Conservation (phyloP, 2,888 invertebrate species). For the Carpatolechia fugitivella region DNA sequence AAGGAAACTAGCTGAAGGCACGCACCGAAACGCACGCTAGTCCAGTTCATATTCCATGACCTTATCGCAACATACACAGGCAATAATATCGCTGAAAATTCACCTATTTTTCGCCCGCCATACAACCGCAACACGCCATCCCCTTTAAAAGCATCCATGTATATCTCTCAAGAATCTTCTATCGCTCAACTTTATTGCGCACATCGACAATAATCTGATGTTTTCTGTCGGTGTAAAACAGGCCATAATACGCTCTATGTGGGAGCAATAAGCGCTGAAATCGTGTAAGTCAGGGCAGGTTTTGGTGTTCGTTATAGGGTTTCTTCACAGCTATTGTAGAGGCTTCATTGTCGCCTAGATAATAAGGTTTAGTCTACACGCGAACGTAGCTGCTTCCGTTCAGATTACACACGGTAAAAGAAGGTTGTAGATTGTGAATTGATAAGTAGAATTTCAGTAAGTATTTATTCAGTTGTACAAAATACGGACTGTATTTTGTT, state of each 20-base stretch:
- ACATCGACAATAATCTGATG: constrained; percentile 44
- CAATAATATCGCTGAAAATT: constrained; percentile 25
- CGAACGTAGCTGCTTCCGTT: constrained; percentile 21
- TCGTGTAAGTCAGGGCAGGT: constrained; percentile 30
- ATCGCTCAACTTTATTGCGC: constrained; percentile 31
- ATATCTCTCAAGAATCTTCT: constrained; percentile 14
- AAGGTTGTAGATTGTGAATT: background rate
- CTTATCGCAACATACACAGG: constrained; percentile 20
- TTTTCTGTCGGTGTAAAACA: constrained; percentile 25
- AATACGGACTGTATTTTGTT: no score
- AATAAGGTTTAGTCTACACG: constrained; percentile 39
- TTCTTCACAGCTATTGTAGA: constrained; percentile 51
- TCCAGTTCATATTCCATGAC: constrained; percentile 45
- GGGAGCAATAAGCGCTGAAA: constrained; percentile 36
- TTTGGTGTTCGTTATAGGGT: constrained; percentile 47
- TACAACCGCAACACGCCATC: constrained; percentile 18
- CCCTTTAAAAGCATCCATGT: constrained; percentile 28
- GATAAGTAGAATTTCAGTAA: background rate
- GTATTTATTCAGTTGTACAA: no score
- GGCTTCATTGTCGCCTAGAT: constrained; percentile 57
- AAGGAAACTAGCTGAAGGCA: constrained; percentile 68
- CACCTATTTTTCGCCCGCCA: constrained; percentile 29
- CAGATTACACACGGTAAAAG: background rate
- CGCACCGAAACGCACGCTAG: constrained; percentile 71
- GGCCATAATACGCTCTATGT: constrained; percentile 38